Conservation (phyloP, 2,113 vertebrate genomes). For the Tetrao urogallus region DNA sequence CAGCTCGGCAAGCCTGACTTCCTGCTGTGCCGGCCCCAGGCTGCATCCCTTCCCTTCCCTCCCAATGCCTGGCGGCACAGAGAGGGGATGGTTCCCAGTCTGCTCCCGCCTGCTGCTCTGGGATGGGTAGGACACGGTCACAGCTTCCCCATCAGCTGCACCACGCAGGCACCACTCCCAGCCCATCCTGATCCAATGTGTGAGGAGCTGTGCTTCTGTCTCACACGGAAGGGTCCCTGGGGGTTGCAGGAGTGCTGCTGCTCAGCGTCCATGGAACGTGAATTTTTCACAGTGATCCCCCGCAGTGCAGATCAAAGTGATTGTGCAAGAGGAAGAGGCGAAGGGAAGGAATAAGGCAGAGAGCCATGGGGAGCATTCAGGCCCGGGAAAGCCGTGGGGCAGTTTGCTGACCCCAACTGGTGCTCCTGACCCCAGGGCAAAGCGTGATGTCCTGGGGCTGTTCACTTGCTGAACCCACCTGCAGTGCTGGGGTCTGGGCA, state of each 20-base stretch:
- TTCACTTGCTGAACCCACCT: accelerated
- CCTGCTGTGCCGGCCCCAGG: conserved; percentile 50
- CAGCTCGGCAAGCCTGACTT: conserved; percentile 51
- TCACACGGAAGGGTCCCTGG: neutral
- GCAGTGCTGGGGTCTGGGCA: accelerated
- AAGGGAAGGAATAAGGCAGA: neutral
- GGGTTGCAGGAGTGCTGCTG: neutral
- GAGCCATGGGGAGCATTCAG: neutral
- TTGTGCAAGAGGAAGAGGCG: neutral
- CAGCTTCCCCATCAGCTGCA: neutral
- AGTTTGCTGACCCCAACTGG: neutral
- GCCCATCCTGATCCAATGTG: neutral
- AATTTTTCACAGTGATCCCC: conserved; percentile 25
- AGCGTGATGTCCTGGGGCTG: accelerated
- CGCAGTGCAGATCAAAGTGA: conserved; percentile 48
- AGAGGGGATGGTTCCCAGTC: conserved; percentile 41
- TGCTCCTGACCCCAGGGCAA: neutral
- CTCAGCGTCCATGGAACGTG: conserved; percentile 27
- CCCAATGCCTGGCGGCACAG: neutral
- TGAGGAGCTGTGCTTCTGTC: neutral
- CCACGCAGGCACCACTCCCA: neutral
- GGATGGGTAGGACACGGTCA: neutral
- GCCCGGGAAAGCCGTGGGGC: neutral
- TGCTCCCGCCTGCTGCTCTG: neutral
- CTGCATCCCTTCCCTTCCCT: conserved; percentile 56